Conservation (phyloP, 2,797 vertebrate species). For the Pantherophis vulpinus region DNA sequence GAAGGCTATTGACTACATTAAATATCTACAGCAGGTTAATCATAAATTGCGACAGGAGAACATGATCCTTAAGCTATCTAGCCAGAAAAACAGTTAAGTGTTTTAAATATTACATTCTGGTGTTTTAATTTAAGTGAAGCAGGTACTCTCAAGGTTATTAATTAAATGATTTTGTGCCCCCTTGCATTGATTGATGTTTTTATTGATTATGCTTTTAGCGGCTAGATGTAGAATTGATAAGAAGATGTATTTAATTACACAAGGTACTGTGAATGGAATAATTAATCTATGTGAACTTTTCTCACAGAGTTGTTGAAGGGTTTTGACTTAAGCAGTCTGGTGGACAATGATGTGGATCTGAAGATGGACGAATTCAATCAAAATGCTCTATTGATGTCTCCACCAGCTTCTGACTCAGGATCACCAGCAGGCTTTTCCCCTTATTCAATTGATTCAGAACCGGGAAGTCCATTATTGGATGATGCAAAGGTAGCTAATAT, state of each 20-base stretch:
- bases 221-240: neutral
- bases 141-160: neutral
- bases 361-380: slow-evolving; percentile 91
- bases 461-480: slow-evolving; percentile 90
- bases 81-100: slow-evolving; percentile 91
- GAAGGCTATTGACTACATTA: slow-evolving; percentile 98
- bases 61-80: slow-evolving; percentile 90
- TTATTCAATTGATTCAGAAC: slow-evolving; percentile 94
- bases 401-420: slow-evolving; percentile 92
- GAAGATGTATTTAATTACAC: neutral
- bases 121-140: neutral
- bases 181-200: neutral
- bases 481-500: slow-evolving; percentile 74
- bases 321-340: slow-evolving; percentile 76
- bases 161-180: neutral
- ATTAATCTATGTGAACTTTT: slow-evolving; percentile 1
- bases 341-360: slow-evolving; percentile 75
- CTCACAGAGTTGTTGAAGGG: slow-evolving; percentile 81
- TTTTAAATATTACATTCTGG: neutral
- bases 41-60: slow-evolving; percentile 97
- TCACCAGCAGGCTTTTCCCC: slow-evolving; percentile 92
- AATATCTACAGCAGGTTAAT: slow-evolving; percentile 94
- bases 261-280: accelerated
- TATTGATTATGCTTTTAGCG: neutral
- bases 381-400: slow-evolving; percentile 92